These are phyloP conservation scores for Polypedilum pembai DNA, from an alignment of 1,140 invertebrate genomes.

Conservation along the genomic window DNA sequence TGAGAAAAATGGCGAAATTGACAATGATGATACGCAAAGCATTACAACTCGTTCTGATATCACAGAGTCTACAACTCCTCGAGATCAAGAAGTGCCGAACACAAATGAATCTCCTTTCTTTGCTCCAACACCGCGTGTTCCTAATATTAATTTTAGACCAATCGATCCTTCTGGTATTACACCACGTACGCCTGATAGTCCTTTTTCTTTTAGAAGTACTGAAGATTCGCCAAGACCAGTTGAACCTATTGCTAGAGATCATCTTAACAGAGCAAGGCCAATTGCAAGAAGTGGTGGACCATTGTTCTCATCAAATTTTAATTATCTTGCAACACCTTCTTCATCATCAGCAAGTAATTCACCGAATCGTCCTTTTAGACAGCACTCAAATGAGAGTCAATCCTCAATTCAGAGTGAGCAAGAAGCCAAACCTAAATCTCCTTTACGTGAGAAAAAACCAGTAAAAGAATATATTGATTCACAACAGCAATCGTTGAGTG, in stretches of 20 bases:
- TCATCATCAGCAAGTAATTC: not conserved
- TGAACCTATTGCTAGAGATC: not conserved
- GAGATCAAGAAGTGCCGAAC: slow-evolving; percentile 13
- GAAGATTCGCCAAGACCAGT: slow-evolving; percentile 11
- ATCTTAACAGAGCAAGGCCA: not conserved
- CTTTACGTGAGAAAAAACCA: not conserved
- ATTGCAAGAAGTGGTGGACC: not conserved
- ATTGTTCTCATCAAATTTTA: not conserved
- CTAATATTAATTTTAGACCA: slow-evolving; percentile 23
- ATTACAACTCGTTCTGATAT: slow-evolving; percentile 61
- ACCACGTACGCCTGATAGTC: slow-evolving; percentile 11
- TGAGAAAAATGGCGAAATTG: slow-evolving; percentile 81
- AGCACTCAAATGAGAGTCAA: slow-evolving; percentile 22
- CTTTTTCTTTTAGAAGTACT: slow-evolving; percentile 10
- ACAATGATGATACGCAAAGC: slow-evolving; percentile 71
- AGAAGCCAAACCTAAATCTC: not conserved
- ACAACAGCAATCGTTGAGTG: not conserved
- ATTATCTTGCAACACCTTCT: not conserved
- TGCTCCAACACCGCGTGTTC: slow-evolving; percentile 29
- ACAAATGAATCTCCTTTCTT: slow-evolving; percentile 30
- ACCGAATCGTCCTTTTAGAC: not conserved
- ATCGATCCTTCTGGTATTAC: slow-evolving; percentile 2
- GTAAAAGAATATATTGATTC: slow-evolving; percentile 17
- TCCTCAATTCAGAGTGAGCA: not conserved
- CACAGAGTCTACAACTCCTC: slow-evolving; percentile 47